A percentile compares a stretch with the other conserved stretches of the same genome.
These are phyloP conservation scores for Resseliella maxima DNA, from an alignment of 2,888 invertebrate genomes.

Conservation along the genomic window DNA sequence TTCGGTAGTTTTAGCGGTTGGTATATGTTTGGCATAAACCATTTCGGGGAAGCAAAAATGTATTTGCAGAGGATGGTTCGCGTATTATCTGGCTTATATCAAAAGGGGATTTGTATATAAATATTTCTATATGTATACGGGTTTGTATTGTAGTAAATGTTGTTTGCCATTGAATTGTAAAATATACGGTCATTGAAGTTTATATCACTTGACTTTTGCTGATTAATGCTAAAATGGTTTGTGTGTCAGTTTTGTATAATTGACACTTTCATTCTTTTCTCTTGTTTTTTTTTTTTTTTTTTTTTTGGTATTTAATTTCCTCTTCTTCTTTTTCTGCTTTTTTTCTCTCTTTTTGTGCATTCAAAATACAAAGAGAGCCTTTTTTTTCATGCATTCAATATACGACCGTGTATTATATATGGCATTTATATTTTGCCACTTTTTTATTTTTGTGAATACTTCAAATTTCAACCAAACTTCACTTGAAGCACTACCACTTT, in stretches of 20 bases:
- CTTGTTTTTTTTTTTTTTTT: too few species aligned
- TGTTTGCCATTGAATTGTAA: background rate
- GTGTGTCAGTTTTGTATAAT: constrained; percentile 33
- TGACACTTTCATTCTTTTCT: constrained; percentile 24
- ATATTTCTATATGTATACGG: background rate
- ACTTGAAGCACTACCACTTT: constrained; percentile 42
- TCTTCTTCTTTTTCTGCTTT: too few species aligned
- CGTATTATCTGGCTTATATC: background rate
- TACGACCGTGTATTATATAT: background rate
- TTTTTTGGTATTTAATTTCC: background rate
- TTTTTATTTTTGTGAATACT: background rate
- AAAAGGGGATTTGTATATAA: background rate
- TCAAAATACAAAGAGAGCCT: too few species aligned
- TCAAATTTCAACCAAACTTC: constrained; percentile 33
- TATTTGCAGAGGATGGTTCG: background rate
- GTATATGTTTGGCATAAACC: background rate
- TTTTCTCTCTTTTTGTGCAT: background rate
- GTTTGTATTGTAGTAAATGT: background rate
- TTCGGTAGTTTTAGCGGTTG: background rate
- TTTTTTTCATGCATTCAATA: too few species aligned
- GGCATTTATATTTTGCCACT: background rate
- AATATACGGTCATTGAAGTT: too few species aligned
- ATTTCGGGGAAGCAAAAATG: background rate
- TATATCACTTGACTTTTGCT: background rate
- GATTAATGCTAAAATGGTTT: constrained; percentile 3